Conservation (phyloP, 2,797 vertebrate genomes). For the Tarsius wallacei region DNA sequence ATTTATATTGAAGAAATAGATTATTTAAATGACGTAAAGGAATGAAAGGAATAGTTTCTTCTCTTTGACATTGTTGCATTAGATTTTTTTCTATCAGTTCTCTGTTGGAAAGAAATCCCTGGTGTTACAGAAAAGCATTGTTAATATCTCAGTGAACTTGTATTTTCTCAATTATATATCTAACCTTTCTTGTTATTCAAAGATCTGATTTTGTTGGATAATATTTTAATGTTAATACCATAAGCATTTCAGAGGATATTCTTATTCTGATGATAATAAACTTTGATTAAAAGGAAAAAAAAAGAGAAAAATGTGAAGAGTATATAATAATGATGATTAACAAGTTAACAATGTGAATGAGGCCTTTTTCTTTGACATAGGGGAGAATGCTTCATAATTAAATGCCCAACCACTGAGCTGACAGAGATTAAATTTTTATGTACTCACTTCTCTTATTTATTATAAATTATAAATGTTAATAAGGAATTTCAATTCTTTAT, state of each 20-base stretch:
- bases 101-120: not conserved
- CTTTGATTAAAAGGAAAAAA: constrained; percentile 55
- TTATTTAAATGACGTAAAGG: not conserved
- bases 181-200: constrained; percentile 21
- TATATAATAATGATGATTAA: constrained; percentile 51
- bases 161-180: not conserved
- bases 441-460: constrained; percentile 70
- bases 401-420: constrained; percentile 64
- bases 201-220: constrained; percentile 43
- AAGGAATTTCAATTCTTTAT: constrained; percentile 64
- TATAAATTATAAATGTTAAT: constrained; percentile 73
- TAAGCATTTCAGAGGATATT: constrained; percentile 63
- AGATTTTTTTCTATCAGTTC: not conserved
- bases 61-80: not conserved
- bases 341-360: constrained; percentile 41
- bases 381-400: constrained; percentile 67
- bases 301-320: not conserved
- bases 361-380: constrained; percentile 57
- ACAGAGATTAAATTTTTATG: constrained; percentile 75
- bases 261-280: constrained; percentile 50
- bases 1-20: constrained; percentile 41
- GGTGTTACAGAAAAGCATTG: not conserved
- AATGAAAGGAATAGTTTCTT: not conserved
- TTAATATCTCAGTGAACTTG: not conserved
- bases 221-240: constrained; percentile 50